Evolutionary conservation across 2,888 invertebrate genomes (phyloP), one percentile per base, ranked within the genome.

Genomic region (Caenorhabditis sulstoni): DNA sequence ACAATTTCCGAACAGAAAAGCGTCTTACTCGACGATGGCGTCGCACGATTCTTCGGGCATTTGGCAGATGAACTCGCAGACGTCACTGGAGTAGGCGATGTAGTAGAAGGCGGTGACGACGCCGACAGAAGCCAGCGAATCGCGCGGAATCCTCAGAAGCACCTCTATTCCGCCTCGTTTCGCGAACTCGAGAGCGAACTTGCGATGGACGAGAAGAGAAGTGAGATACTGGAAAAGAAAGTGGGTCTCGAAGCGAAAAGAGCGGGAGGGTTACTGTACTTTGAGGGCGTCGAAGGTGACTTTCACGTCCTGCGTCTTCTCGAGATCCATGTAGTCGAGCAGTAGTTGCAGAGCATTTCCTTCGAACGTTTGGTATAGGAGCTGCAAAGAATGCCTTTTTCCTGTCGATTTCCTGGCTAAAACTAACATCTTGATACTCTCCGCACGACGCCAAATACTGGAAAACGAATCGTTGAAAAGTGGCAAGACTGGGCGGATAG

Each of bases 61-160:
- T 22, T 95, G 92, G 89, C 97, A 97, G 22, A 92, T 89, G 65
- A 95, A 93, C 91, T 98, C 97, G 95, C 99, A 96, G 0, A 97
- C 96, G 91, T 98, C 97, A 90, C 96, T 96, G 90, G 95, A 96
- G 92, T 97, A 97, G 0, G 85, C 96, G 70, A 99, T 92, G 92
- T 97, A 98, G 92, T 97, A 98, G 41, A 99, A 93, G 86, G 97
- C 96, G 80, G 97, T 95, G 0, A 97, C 95, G 1, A 97, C 97
- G 14, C 96, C 98, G 0, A 97, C 97, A 0, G 83, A 81, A 14
- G 83, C 86, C 65, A 85, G 50, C 9, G 80, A 85, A 9, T 65
- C 61, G 8, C 80, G 77, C n/a, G 86, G 95, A 1, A 99, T 95
- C 90, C 95, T 94, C 14, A 98, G 92, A 61, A 98, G 93, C 79